These are phyloP conservation scores for Semicossyphus pulcher DNA, from an alignment of 2,113 vertebrate species.

Conservation along the genomic window DNA sequence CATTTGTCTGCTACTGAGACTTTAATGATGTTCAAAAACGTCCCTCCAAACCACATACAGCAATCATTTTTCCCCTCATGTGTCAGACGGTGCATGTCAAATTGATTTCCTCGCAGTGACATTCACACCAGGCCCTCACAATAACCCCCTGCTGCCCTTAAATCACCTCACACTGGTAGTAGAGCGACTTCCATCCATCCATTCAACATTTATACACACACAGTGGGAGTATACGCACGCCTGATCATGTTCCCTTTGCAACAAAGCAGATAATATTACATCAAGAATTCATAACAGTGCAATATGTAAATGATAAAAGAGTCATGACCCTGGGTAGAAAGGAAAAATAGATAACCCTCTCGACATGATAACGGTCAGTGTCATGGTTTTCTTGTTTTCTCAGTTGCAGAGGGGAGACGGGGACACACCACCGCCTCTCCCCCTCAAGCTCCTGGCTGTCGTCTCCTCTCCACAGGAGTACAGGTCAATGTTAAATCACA, in stretches of 20 bases:
- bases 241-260: background rate
- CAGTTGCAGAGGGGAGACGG: background rate
- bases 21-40: background rate
- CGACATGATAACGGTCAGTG: background rate
- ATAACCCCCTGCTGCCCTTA: slow-evolving; percentile 14
- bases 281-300: background rate
- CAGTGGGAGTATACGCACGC: background rate
- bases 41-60: background rate
- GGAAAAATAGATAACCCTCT: background rate
- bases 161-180: slow-evolving; percentile 20
- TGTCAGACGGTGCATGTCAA: slow-evolving; percentile 23
- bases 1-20: background rate
- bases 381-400: background rate
- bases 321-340: background rate
- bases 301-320: background rate
- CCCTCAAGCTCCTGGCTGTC: background rate
- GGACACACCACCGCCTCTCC: background rate
- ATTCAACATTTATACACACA: slow-evolving; percentile 15
- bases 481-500: slow-evolving; percentile 38
- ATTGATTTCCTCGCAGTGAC: slow-evolving; percentile 37
- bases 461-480: slow-evolving; percentile 22
- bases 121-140: slow-evolving; percentile 9
- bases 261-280: background rate
- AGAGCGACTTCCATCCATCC: slow-evolving; percentile 8
- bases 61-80: background rate